Conservation (phyloP, 2,797 vertebrate genomes). For the Bradypus variegatus region DNA sequence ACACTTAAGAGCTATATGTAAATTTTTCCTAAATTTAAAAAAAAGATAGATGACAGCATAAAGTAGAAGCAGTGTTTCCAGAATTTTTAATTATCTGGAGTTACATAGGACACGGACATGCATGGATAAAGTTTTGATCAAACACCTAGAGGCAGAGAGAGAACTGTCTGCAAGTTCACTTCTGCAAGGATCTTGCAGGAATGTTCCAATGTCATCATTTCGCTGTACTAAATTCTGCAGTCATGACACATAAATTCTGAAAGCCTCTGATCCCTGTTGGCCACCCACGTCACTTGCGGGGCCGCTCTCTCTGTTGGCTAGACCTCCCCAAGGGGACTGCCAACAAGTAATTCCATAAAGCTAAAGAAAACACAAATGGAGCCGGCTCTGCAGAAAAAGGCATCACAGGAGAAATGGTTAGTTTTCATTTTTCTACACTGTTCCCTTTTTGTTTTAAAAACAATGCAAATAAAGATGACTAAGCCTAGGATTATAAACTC, state of each 20-base stretch:
- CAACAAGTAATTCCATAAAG: not conserved
- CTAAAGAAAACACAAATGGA: not conserved
- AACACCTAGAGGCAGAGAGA: not conserved
- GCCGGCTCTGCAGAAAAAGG: not conserved
- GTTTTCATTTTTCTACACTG: not conserved
- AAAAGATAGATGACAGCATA: too few relatives aligned
- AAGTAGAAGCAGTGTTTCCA: too few relatives aligned
- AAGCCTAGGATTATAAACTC: not conserved
- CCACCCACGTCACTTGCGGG: not conserved
- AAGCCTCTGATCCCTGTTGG: fast-evolving
- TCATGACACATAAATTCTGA: fast-evolving
- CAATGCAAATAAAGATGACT: not conserved
- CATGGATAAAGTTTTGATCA: too few relatives aligned
- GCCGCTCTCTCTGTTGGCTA: not conserved
- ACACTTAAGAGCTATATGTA: fast-evolving
- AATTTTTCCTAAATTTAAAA: too few relatives aligned
- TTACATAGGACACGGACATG: fast-evolving
- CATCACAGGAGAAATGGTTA: fast-evolving
- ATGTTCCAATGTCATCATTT: too few relatives aligned
- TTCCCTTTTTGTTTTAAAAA: not conserved
- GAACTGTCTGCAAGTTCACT: fast-evolving
- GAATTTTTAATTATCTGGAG: too few relatives aligned
- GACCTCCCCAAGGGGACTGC: not conserved
- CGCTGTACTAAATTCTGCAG: not conserved
- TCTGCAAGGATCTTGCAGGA: not conserved